A percentile compares a stretch with the other conserved stretches of the same genome.
Conservation (phyloP, 2,888 invertebrate species). For the Athalia rosae region DNA sequence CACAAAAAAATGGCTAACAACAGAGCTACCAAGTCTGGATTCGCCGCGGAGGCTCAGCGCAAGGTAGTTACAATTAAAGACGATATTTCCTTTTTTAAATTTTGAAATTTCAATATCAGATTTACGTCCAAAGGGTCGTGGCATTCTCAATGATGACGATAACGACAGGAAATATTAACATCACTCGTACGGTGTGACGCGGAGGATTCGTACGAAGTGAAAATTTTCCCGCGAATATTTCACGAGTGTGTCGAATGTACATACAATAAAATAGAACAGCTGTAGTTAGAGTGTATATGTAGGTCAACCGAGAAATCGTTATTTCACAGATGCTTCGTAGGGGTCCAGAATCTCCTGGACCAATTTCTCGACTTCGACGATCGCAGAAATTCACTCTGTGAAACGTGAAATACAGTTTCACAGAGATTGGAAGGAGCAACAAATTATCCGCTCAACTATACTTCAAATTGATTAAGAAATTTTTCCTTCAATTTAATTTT, state of each 20-base stretch:
- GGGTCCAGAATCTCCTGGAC: slow-evolving; percentile 2
- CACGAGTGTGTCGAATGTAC: neutral
- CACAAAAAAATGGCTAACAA: slow-evolving; percentile 81
- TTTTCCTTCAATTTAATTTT: too few species aligned
- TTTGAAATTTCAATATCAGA: neutral
- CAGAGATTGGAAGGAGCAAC: too few species aligned
- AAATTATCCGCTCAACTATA: too few species aligned
- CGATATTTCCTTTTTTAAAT: neutral
- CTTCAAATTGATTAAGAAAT: too few species aligned
- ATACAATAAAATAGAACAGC: neutral
- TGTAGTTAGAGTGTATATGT: slow-evolving; percentile 23
- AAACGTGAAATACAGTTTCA: neutral
- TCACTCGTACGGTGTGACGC: neutral
- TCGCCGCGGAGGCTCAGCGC: slow-evolving; percentile 96
- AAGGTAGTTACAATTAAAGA: slow-evolving; percentile 82
- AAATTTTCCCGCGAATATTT: neutral
- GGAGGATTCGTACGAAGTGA: neutral
- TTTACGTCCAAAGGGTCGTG: neutral
- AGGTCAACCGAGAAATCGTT: slow-evolving; percentile 44
- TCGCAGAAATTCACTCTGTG: neutral
- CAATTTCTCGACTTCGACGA: slow-evolving; percentile 8
- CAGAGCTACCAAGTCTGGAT: slow-evolving; percentile 93
- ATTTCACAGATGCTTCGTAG: slow-evolving; percentile 26
- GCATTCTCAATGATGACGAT: neutral
- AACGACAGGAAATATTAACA: neutral